Evolutionary conservation across 2,888 invertebrate genomes (phyloP).

Genomic region (Thymelicus sylvestris): DNA sequence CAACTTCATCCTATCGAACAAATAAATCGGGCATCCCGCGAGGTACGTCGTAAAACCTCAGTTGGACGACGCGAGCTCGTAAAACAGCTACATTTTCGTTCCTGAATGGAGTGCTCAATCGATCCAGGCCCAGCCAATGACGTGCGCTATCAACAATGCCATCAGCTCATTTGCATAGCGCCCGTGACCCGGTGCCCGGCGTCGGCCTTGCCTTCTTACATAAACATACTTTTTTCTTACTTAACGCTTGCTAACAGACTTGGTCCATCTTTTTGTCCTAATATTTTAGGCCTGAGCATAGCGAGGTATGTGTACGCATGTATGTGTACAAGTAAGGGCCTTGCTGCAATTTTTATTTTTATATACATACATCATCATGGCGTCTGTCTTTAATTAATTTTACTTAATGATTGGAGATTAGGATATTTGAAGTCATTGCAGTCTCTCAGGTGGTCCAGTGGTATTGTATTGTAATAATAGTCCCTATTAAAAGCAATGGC

Average conservation of each 20-base stretch:
- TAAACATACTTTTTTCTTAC: constrained; percentile 46
- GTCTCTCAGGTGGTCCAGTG: too few relatives aligned
- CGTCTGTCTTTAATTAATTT: too few relatives aligned
- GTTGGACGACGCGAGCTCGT: background rate
- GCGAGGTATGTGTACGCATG: too few relatives aligned
- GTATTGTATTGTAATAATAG: too few relatives aligned
- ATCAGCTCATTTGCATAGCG: constrained; percentile 71
- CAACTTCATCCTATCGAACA: background rate
- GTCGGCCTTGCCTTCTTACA: constrained; percentile 45
- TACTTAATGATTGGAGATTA: too few relatives aligned
- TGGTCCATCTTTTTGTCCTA: constrained; percentile 15
- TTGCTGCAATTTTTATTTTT: too few relatives aligned
- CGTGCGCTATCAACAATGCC: constrained; percentile 61
- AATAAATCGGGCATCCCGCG: background rate
- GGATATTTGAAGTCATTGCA: too few relatives aligned
- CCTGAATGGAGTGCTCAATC: constrained; percentile 26
- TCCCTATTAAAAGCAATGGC: too few relatives aligned
- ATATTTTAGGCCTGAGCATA: background rate
- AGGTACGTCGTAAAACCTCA: background rate
- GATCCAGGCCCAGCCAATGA: constrained; percentile 32
- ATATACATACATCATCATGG: background rate
- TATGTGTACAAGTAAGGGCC: too few relatives aligned
- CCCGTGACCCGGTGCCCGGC: constrained; percentile 70
- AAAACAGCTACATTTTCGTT: constrained; percentile 12
- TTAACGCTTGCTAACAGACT: constrained; percentile 23